Evolutionary conservation across 2,113 vertebrate species (phyloP).

Genomic region (Osmerus eperlanus): DNA sequence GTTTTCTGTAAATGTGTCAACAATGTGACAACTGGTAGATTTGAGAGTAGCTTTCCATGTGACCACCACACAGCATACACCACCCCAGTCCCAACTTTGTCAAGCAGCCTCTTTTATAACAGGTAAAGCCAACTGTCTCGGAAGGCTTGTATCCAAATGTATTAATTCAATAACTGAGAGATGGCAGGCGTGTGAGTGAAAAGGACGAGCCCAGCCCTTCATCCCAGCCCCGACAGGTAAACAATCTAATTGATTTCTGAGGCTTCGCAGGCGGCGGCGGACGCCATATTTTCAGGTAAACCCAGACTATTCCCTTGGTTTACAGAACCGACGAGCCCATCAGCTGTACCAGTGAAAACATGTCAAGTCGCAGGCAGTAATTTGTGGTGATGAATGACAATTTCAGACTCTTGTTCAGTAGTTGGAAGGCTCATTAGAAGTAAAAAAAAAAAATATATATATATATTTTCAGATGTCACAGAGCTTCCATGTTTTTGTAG

Average conservation of each 20-base stretch:
- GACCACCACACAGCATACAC: no score
- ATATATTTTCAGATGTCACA: slow-evolving; percentile 74
- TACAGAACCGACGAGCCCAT: slow-evolving; percentile 72
- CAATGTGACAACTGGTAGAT: no score
- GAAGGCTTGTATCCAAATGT: slow-evolving; percentile 53
- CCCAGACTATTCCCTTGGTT: slow-evolving; percentile 55
- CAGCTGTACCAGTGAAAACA: slow-evolving; percentile 69
- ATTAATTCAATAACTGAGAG: slow-evolving; percentile 64
- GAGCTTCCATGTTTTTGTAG: slow-evolving; percentile 64
- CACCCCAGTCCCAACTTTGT: no score
- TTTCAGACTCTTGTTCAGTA: slow-evolving; percentile 72
- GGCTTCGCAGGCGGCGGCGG: slow-evolving; percentile 53
- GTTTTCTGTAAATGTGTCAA: no score
- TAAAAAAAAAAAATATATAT: slow-evolving; percentile 10
- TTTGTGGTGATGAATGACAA: slow-evolving; percentile 80
- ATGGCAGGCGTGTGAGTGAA: slow-evolving; percentile 62
- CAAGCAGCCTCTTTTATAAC: no score
- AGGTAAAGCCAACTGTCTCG: slow-evolving; percentile 34
- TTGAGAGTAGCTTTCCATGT: no score
- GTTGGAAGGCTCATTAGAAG: slow-evolving; percentile 75
- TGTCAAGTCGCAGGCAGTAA: slow-evolving; percentile 72
- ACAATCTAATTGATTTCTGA: slow-evolving; percentile 75
- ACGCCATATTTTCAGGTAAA: slow-evolving; percentile 58
- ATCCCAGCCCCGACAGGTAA: slow-evolving; percentile 74
- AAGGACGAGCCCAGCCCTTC: slow-evolving; percentile 62